Evolutionary conservation across 2,113 vertebrate species (phyloP).

Genomic region (Cinclus cinclus): DNA sequence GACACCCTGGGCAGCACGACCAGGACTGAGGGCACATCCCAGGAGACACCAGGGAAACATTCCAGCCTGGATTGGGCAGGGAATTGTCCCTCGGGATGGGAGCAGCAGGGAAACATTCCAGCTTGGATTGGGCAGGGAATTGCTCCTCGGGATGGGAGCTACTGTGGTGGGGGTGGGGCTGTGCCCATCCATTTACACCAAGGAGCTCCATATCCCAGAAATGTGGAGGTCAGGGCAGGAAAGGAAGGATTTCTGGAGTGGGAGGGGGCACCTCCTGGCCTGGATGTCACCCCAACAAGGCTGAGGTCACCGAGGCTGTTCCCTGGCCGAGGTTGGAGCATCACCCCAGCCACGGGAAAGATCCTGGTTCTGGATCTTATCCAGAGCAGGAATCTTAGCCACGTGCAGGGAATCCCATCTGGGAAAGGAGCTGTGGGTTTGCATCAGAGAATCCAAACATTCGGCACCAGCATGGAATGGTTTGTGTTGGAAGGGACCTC

Average conservation of each 20-base stretch:
- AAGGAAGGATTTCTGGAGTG: background rate
- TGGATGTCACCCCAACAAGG: background rate
- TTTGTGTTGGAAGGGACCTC: background rate
- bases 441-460: background rate
- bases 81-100: too few species aligned
- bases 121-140: too few species aligned
- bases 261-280: background rate
- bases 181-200: rapidly evolving
- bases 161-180: background rate
- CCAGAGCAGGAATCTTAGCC: background rate
- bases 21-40: background rate
- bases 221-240: background rate
- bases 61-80: too few species aligned
- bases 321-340: background rate
- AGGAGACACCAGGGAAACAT: background rate
- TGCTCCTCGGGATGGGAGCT: too few species aligned
- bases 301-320: background rate
- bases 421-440: background rate
- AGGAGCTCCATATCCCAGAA: rapidly evolving
- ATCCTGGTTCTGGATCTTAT: rapidly evolving
- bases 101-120: too few species aligned
- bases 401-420: rapidly evolving
- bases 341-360: background rate
- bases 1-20: background rate
- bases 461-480: rapidly evolving